A percentile compares a stretch with the other conserved stretches of the same genome.
Conservation (phyloP, 2,797 vertebrate species). For the Gambusia yucatana region DNA sequence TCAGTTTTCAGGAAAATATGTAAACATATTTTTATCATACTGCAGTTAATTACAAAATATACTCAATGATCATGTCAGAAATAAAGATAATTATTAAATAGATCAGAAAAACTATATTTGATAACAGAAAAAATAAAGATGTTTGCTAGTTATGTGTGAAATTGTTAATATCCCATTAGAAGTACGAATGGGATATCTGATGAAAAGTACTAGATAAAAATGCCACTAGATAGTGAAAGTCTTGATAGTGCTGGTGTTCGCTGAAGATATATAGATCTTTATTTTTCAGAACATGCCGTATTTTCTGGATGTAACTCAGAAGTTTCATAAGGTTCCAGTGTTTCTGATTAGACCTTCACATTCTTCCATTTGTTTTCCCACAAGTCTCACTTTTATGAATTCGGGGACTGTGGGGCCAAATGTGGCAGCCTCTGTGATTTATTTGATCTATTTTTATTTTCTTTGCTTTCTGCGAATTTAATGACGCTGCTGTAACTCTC, state of each 20-base stretch:
- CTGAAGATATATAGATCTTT: constrained; percentile 44
- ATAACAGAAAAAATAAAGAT: neutral
- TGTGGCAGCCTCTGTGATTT: constrained; percentile 36
- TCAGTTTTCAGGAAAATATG: neutral
- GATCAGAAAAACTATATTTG: neutral
- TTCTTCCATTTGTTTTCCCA: constrained; percentile 56
- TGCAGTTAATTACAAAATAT: neutral
- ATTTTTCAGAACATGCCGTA: constrained; percentile 19
- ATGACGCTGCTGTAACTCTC: constrained; percentile 3
- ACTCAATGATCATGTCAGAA: neutral
- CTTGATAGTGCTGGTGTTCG: constrained; percentile 6
- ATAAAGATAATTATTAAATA: neutral
- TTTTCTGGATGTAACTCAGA: constrained; percentile 38
- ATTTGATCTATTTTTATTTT: constrained; percentile 28
- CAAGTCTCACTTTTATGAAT: constrained; percentile 69
- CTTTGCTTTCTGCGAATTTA: constrained; percentile 21
- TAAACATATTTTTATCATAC: neutral
- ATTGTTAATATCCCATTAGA: neutral
- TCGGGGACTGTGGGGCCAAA: constrained; percentile 56
- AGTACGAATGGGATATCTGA: neutral
- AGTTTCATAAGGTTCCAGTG: constrained; percentile 37
- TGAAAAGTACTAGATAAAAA: too few relatives aligned
- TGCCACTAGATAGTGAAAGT: neutral
- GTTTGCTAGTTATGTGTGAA: neutral
- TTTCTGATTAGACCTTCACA: constrained; percentile 56